Evolutionary conservation across 2,797 vertebrate species (phyloP).

Genomic region (Sparus aurata): DNA sequence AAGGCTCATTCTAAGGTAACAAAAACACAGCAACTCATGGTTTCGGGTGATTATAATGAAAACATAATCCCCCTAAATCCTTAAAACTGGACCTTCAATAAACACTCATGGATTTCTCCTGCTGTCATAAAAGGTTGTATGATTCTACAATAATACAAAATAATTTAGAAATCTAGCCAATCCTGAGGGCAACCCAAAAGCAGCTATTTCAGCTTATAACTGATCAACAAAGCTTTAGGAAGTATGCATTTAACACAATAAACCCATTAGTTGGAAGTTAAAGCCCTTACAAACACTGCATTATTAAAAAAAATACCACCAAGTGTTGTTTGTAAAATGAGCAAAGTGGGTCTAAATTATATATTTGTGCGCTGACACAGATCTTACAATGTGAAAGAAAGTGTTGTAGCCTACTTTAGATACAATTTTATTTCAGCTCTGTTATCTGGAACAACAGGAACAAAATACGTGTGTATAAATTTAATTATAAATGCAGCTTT

Average conservation of each 20-base stretch:
- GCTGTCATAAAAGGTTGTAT: background rate
- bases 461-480: background rate
- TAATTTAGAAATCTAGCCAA: too few relatives aligned
- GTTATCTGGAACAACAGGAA: background rate
- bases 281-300: background rate
- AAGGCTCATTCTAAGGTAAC: too few relatives aligned
- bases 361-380: background rate
- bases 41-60: too few relatives aligned
- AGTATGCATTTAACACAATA: background rate
- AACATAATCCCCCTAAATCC: too few relatives aligned
- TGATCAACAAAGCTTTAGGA: background rate
- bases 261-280: background rate
- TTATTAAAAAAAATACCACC: too few relatives aligned
- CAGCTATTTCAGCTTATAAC: background rate
- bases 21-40: too few relatives aligned
- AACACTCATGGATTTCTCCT: background rate
- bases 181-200: background rate
- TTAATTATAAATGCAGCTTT: background rate
- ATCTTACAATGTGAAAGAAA: background rate
- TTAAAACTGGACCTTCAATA: too few relatives aligned
- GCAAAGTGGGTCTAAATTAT: too few relatives aligned
- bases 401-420: background rate
- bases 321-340: too few relatives aligned
- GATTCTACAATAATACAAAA: background rate
- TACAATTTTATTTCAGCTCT: background rate